These are phyloP conservation scores for Gymnodraco acuticeps DNA, from an alignment of 2,797 vertebrate genomes.

Conservation along the genomic window DNA sequence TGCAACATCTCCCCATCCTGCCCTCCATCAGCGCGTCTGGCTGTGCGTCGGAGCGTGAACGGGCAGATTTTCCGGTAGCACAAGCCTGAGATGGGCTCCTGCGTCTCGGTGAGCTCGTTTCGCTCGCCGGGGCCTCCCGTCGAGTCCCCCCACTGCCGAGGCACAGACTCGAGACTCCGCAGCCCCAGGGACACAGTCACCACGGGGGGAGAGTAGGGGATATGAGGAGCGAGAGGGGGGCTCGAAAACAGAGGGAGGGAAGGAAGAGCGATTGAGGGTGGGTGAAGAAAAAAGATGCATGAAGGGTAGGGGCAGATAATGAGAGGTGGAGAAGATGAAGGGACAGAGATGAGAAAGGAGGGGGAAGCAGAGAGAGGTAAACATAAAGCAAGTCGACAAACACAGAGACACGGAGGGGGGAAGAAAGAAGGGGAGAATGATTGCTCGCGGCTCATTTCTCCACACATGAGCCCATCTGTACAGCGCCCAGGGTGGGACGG, in stretches of 20 bases:
- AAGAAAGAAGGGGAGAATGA: constrained; percentile 64
- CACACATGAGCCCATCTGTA: constrained; percentile 88
- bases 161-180: constrained; percentile 85
- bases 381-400: constrained; percentile 71
- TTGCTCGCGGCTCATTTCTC: constrained; percentile 89
- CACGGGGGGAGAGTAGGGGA: constrained; percentile 47
- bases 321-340: constrained; percentile 71
- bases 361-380: constrained; percentile 64
- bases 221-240: constrained; percentile 2
- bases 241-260: constrained; percentile 35
- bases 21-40: constrained; percentile 78
- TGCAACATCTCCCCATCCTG: constrained; percentile 63
- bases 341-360: constrained; percentile 63
- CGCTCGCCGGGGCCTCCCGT: constrained; percentile 86
- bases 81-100: constrained; percentile 91
- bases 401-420: constrained; percentile 31
- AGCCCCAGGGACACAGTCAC: constrained; percentile 83
- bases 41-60: constrained; percentile 90
- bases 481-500: constrained; percentile 86
- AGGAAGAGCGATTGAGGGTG: constrained; percentile 30
- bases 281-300: constrained; percentile 51
- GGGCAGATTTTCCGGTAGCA: constrained; percentile 94
- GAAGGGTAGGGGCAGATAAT: constrained; percentile 62
- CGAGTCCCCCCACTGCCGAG: constrained; percentile 84
- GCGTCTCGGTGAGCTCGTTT: constrained; percentile 87